Conservation (phyloP, 1,140 invertebrate genomes). For the Yoshiicerus persimilis region DNA sequence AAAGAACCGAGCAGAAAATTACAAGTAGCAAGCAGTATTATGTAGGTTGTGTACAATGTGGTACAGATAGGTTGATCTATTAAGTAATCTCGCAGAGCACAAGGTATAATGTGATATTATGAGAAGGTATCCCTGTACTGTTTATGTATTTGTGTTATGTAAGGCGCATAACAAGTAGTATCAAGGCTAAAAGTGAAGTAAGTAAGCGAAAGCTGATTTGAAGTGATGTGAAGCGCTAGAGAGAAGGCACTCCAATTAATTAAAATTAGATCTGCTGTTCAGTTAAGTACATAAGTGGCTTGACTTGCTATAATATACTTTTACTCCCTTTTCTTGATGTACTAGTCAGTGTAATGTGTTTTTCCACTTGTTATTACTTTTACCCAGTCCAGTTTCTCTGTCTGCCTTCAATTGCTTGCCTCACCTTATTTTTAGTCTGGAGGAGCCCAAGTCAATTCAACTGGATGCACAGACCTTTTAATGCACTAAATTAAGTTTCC, state of each 20-base stretch:
- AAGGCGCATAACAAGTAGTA: neutral
- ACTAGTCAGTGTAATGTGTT: neutral
- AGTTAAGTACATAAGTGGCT: constrained; percentile 21
- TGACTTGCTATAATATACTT: neutral
- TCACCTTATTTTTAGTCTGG: neutral
- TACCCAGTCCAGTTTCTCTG: neutral
- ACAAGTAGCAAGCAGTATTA: too few species aligned
- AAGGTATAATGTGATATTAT: too few species aligned
- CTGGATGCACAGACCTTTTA: neutral
- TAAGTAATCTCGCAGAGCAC: too few species aligned
- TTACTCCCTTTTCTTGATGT: neutral
- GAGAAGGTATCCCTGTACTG: neutral
- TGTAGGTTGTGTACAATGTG: too few species aligned
- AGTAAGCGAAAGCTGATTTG: neutral
- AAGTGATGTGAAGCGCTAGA: neutral
- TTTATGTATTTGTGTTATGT: neutral
- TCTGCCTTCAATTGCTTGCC: neutral
- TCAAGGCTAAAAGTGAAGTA: neutral
- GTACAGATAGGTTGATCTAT: too few species aligned
- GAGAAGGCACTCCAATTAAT: constrained; percentile 38
- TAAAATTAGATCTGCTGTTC: constrained; percentile 35
- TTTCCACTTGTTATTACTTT: neutral
- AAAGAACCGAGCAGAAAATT: too few species aligned
- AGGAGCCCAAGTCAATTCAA: neutral
- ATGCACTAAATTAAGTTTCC: neutral